phyloP scores from a whole-genome alignment of 2,888 invertebrate genomes.

The Mesorhabditis sp. region DNA sequence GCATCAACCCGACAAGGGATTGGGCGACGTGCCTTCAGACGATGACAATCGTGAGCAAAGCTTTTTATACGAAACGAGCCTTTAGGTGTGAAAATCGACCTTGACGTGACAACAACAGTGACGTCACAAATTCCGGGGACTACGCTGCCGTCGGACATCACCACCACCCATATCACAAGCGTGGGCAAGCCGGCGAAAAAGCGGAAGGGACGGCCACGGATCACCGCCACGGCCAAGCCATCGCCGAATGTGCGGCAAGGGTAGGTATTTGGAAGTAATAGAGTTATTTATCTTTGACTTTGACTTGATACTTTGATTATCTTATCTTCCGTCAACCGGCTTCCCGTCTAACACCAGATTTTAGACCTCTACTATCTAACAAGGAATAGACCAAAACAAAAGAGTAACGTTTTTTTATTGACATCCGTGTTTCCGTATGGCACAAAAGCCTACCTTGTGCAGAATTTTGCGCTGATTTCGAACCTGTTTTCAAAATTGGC shows the following conservation, averaged over 20 bases:
- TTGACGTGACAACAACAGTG: neutral
- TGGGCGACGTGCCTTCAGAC: neutral
- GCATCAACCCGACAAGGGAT: neutral
- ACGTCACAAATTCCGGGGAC: conserved; percentile 1
- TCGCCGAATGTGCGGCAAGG: neutral
- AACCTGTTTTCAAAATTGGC: too few species aligned
- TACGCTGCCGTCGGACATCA: neutral
- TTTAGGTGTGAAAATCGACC: neutral
- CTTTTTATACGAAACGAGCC: neutral
- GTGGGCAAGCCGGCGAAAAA: neutral
- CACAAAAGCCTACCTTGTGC: too few species aligned
- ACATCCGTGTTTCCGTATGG: too few species aligned
- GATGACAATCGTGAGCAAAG: neutral
- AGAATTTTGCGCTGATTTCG: too few species aligned
- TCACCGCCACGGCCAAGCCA: neutral
- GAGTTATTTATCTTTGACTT: neutral
- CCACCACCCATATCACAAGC: neutral
- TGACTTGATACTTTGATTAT: too few species aligned
- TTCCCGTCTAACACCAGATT: neutral
- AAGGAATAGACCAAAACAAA: too few species aligned
- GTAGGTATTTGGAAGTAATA: neutral
- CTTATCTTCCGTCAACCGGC: conserved; percentile 1
- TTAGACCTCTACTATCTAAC: too few species aligned
- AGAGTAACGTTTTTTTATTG: too few species aligned
- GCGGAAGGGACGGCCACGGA: conserved; percentile 3